Conservation (phyloP, 2,888 invertebrate species). For the Polydesmus complanatus region DNA sequence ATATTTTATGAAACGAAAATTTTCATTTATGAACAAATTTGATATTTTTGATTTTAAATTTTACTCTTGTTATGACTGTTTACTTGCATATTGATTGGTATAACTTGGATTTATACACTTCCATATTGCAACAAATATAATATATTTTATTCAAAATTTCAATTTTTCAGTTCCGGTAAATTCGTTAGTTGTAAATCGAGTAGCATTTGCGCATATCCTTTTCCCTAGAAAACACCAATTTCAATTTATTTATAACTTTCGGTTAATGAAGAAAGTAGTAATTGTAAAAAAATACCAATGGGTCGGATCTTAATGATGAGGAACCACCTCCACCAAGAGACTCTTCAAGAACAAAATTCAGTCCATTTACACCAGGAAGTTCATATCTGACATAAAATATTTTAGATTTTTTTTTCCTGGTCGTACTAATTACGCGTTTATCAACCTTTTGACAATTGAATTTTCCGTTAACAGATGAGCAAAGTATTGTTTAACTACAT, state of each 20-base stretch:
- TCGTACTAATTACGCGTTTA: slow-evolving; percentile 3
- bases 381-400: no score
- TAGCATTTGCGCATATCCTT: slow-evolving; percentile 36
- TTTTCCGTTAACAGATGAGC: slow-evolving; percentile 30
- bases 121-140: background rate
- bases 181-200: slow-evolving; percentile 28
- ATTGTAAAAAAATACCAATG: slow-evolving; percentile 19
- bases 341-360: slow-evolving; percentile 37
- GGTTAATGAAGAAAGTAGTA: slow-evolving; percentile 8
- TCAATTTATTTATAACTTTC: slow-evolving; percentile 11
- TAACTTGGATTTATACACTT: no score
- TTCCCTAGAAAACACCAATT: slow-evolving; percentile 30
- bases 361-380: slow-evolving; percentile 34
- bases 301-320: slow-evolving; percentile 36
- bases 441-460: slow-evolving; percentile 5
- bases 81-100: no score
- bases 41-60: no score
- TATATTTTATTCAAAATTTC: background rate
- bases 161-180: background rate
- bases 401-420: no score
- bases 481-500: slow-evolving; percentile 33
- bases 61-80: no score
- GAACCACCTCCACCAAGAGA: slow-evolving; percentile 39
- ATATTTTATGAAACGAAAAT: no score
- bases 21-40: no score